Conservation (phyloP, 2,113 vertebrate genomes). For the Anarhynchus alexandrinus region DNA sequence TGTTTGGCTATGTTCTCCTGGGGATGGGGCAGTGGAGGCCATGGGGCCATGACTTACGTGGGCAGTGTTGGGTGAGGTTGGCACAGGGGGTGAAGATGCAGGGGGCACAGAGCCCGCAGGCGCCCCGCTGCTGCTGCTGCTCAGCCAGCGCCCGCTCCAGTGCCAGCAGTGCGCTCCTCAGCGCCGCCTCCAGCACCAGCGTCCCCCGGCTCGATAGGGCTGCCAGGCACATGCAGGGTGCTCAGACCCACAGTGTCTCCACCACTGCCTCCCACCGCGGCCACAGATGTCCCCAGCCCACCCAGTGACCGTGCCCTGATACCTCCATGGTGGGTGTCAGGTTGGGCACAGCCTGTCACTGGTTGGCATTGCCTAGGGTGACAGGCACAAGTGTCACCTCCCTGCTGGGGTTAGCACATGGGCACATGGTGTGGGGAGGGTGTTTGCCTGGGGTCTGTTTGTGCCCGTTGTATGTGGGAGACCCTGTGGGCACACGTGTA, state of each 20-base stretch:
- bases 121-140: constrained; percentile 63
- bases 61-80: constrained; percentile 72
- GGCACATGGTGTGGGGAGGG: background rate
- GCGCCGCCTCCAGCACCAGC: constrained; percentile 82
- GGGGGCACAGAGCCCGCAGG: constrained; percentile 77
- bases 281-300: accelerated
- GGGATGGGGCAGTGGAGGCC: background rate
- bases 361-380: background rate
- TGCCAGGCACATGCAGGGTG: background rate
- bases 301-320: accelerated
- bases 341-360: background rate
- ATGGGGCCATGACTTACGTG: background rate
- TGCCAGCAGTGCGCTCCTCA: constrained; percentile 78
- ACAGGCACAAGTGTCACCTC: background rate
- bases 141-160: constrained; percentile 76
- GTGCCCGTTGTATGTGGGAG: background rate
- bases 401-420: background rate
- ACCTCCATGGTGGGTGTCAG: background rate
- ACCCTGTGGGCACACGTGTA: background rate
- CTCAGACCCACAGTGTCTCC: background rate
- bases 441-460: background rate
- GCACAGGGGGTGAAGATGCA: constrained; percentile 85
- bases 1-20: background rate
- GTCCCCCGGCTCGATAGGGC: constrained; percentile 85
- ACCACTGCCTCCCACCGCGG: background rate